Evolutionary conservation across 2,113 vertebrate genomes (phyloP).

Genomic region (Zapus hudsonius): DNA sequence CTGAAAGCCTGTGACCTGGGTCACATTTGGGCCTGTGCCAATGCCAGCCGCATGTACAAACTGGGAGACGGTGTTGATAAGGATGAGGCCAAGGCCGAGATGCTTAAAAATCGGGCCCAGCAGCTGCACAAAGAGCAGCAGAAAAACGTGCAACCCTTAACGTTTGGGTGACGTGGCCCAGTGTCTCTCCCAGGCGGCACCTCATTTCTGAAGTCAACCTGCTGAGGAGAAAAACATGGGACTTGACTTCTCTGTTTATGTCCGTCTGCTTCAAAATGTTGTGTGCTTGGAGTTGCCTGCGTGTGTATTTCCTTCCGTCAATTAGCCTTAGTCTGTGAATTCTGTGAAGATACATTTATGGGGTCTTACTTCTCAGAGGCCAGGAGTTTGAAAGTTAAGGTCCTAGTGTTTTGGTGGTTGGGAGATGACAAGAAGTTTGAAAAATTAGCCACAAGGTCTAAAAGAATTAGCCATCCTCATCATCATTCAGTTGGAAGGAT

Average conservation of each 20-base stretch:
- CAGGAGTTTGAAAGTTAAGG: not conserved
- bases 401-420: not conserved
- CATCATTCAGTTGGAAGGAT: not conserved
- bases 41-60: slow-evolving; percentile 97
- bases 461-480: not conserved
- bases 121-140: slow-evolving; percentile 89
- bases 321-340: slow-evolving; percentile 39
- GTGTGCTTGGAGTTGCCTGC: not conserved
- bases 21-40: slow-evolving; percentile 95
- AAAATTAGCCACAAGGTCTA: not conserved
- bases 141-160: slow-evolving; percentile 82
- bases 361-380: slow-evolving; percentile 40
- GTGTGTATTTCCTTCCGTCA: slow-evolving; percentile 20
- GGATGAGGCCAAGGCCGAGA: slow-evolving; percentile 92
- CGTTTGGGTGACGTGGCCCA: slow-evolving; percentile 81
- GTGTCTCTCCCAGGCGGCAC: not conserved
- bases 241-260: slow-evolving; percentile 6
- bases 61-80: slow-evolving; percentile 92
- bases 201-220: not conserved
- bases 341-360: slow-evolving; percentile 28
- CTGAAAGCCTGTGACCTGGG: slow-evolving; percentile 93
- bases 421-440: not conserved
- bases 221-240: slow-evolving; percentile 33
- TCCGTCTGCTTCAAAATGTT: not conserved
- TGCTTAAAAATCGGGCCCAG: slow-evolving; percentile 92